A percentile compares a stretch with the other conserved stretches of the same genome.
Conservation (phyloP, 2,888 invertebrate species). For the Ceratothoa steindachneri region DNA sequence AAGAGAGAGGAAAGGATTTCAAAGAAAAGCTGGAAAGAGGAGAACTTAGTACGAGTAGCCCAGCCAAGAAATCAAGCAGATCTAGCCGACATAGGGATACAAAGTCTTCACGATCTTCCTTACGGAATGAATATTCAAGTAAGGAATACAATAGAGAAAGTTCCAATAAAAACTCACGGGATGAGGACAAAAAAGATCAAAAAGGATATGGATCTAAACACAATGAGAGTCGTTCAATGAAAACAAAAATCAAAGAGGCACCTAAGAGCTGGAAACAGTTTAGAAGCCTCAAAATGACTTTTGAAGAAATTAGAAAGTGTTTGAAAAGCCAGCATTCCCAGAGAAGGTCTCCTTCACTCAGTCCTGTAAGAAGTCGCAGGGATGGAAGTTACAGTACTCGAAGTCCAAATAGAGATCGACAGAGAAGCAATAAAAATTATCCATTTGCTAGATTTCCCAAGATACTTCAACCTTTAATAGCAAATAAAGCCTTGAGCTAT, state of each 20-base stretch:
- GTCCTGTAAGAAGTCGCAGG: neutral
- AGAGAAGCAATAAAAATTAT: neutral
- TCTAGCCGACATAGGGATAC: neutral
- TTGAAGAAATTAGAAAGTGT: neutral
- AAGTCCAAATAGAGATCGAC: neutral
- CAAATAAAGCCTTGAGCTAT: neutral
- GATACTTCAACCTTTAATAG: neutral
- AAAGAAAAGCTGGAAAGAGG: slow-evolving; percentile 14
- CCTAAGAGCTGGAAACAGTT: slow-evolving; percentile 36
- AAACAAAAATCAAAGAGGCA: neutral
- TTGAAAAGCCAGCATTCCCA: neutral
- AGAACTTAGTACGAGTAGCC: neutral
- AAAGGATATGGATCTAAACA: neutral
- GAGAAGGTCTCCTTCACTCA: neutral
- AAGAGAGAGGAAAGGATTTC: slow-evolving; percentile 26
- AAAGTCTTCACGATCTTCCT: neutral
- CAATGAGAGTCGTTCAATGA: neutral
- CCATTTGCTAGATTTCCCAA: neutral
- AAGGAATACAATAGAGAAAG: neutral
- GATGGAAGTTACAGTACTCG: neutral
- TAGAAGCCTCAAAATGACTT: slow-evolving; percentile 19
- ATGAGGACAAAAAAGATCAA: slow-evolving; percentile 13
- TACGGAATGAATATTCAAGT: neutral
- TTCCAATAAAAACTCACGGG: neutral
- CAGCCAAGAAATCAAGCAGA: neutral